Base-by-base conservation (phyloP, 2,797 vertebrate species). In the Sternotherus odoratus region DNA sequence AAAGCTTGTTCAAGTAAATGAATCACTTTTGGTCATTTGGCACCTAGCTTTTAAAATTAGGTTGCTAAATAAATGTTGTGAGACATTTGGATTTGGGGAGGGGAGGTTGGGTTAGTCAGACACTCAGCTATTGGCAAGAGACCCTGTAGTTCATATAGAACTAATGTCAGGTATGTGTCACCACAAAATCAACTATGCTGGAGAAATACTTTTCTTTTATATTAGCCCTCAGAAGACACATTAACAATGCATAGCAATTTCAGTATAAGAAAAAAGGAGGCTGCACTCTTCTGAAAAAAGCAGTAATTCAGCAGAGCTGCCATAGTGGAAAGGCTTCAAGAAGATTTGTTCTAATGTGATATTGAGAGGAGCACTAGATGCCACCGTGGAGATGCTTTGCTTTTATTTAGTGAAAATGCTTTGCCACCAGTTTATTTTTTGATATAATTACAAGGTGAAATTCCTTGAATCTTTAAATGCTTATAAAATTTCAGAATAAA, bases 401-500 rank as follows among this genome's bases (percentile, higher is more conserved):
- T 75, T 75, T 75, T 24, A 48, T 75, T 75, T 39, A 69, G 11
- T 69, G 36, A 48, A 75, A 75, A 48, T 57, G 15, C 39, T 80
- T 80, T 57, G 43, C 28, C 56, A 48, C 36, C 46, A 30, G 17
- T 7, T 57, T 80, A 17, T 80, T 77, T 66, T 77, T 24, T 53
- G n/a, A 24, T 74, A 57, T 39, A 85, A 33, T 79, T 57, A 79
- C 13, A 28, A 21, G 6, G 33, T 56, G 8, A 85, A 85, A 28
- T 80, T 53, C 17, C 24, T 89, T 66, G 43, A 78, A 77, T 51
- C 39, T 36, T n/a, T 39, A 46, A 91, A 66, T 23, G 10, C 5
- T 5, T 56, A 63, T 26, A n/a, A 23, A 51, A 78, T 4, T 91
- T 91, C n/a, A 94, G 43, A 93, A 43, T 91, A 16, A 80, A 91